A percentile compares a stretch with the other conserved stretches of the same genome.
Evolutionary conservation across 2,888 invertebrate genomes (phyloP).

Genomic region (Antitype chi): DNA sequence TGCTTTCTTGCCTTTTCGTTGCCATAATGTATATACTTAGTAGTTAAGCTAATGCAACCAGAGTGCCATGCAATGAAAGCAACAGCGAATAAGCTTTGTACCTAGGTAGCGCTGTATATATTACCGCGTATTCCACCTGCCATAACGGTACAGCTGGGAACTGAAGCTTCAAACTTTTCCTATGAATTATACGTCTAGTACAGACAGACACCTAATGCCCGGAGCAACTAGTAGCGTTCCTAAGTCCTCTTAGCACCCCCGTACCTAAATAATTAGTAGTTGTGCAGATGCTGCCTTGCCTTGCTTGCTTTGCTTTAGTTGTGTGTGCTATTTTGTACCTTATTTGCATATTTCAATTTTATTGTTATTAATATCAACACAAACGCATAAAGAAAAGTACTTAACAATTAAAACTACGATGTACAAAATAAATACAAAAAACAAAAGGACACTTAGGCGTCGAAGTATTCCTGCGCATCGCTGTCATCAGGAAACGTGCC

Average conservation of each 20-base stretch:
- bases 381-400: too few species aligned
- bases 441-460: too few species aligned
- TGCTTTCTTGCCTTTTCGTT: neutral
- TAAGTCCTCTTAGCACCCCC: conserved; percentile 16
- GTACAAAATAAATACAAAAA: too few species aligned
- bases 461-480: too few species aligned
- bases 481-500: too few species aligned
- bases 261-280: conserved; percentile 36
- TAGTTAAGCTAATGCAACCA: neutral
- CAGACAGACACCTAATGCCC: conserved; percentile 23
- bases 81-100: conserved; percentile 17
- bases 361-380: too few species aligned
- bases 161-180: conserved; percentile 43
- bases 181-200: conserved; percentile 43
- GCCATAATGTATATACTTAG: too few species aligned
- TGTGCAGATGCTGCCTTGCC: conserved; percentile 16
- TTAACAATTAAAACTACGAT: too few species aligned
- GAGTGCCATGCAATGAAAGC: neutral
- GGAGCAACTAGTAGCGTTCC: conserved; percentile 26
- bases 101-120: neutral
- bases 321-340: neutral
- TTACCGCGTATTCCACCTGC: conserved; percentile 6
- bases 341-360: too few species aligned
- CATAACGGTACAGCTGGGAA: conserved; percentile 32
- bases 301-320: neutral